These are phyloP conservation scores for Hylaeus volcanicus DNA, from an alignment of 1,140 invertebrate species.

Conservation along the genomic window DNA sequence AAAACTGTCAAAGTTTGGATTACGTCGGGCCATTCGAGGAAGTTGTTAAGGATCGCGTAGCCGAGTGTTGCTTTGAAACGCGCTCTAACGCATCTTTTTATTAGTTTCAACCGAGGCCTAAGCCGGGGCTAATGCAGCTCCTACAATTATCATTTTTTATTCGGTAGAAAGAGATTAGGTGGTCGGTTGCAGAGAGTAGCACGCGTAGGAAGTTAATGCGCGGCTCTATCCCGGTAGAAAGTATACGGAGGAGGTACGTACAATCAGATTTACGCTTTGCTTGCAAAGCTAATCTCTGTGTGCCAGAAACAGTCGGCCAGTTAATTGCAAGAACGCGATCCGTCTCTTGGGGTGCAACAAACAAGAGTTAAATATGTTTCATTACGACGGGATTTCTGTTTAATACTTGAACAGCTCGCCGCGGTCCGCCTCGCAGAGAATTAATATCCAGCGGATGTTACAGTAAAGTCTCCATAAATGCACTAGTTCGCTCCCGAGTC, in stretches of 20 bases:
- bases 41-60: conserved; percentile 19
- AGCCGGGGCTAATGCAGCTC: too few relatives aligned
- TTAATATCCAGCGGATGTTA: neutral
- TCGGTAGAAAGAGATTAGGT: too few relatives aligned
- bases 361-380: conserved; percentile 42
- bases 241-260: conserved; percentile 7
- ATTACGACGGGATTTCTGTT: conserved; percentile 9
- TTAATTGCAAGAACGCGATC: conserved; percentile 45
- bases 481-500: too few relatives aligned
- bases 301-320: neutral
- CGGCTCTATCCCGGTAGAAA: neutral
- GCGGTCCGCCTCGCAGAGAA: neutral
- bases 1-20: conserved; percentile 16
- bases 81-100: too few relatives aligned
- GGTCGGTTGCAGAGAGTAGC: too few relatives aligned
- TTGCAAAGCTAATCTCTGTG: conserved; percentile 28
- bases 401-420: neutral
- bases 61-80: neutral
- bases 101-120: too few relatives aligned
- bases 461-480: too few relatives aligned
- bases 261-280: conserved; percentile 24
- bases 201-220: too few relatives aligned
- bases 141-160: too few relatives aligned
- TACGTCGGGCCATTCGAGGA: neutral
- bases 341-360: conserved; percentile 4